Conservation (phyloP, 2,888 invertebrate species). For the Chrysolina americana region DNA sequence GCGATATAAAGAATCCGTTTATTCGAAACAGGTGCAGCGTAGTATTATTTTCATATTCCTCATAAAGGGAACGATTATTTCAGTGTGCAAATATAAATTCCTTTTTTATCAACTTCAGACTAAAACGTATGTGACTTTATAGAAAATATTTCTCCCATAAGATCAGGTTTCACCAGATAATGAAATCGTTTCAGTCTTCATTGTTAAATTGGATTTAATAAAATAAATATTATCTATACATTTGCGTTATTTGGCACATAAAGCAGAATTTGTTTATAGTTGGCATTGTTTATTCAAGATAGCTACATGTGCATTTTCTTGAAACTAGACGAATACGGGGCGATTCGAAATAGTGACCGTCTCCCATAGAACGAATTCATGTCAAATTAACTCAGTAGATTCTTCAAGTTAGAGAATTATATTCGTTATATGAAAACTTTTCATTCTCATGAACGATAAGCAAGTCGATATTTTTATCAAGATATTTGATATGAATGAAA, state of each 20-base stretch:
- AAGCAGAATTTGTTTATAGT: slow-evolving; percentile 41
- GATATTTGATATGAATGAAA: too few species aligned
- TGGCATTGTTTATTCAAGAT: slow-evolving; percentile 37
- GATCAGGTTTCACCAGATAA: slow-evolving; percentile 53
- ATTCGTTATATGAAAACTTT: too few species aligned
- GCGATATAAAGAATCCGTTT: slow-evolving; percentile 44
- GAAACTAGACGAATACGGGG: slow-evolving; percentile 32
- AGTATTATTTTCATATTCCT: slow-evolving; percentile 48
- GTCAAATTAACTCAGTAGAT: too few species aligned
- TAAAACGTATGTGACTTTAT: slow-evolving; percentile 53
- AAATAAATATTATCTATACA: slow-evolving; percentile 47
- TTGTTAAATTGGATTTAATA: slow-evolving; percentile 49
- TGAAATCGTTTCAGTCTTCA: slow-evolving; percentile 44
- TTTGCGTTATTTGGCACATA: slow-evolving; percentile 40
- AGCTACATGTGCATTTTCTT: slow-evolving; percentile 37
- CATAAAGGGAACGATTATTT: slow-evolving; percentile 50
- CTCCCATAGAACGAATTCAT: not conserved
- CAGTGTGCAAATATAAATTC: slow-evolving; percentile 47
- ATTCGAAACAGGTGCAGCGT: slow-evolving; percentile 41
- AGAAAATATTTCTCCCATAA: slow-evolving; percentile 54
- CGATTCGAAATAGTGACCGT: slow-evolving; percentile 13
- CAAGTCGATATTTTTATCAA: too few species aligned
- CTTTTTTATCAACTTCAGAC: slow-evolving; percentile 44
- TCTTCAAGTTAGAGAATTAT: too few species aligned
- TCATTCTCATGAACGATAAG: too few species aligned